Evolutionary conservation across 2,888 invertebrate genomes (phyloP).

Genomic region (Saturnia japonica): DNA sequence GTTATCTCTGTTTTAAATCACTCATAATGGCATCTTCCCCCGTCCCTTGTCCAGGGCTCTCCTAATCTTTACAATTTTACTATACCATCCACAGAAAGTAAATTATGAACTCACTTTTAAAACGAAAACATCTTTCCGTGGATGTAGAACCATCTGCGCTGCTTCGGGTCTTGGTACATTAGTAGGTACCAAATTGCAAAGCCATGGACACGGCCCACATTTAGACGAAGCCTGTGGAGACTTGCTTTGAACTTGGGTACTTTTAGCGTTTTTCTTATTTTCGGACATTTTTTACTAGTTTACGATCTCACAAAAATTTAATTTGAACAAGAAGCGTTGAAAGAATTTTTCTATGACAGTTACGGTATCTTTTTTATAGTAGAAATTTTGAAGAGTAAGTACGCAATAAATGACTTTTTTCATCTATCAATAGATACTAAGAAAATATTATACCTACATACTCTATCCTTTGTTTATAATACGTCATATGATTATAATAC

Average conservation of each 20-base stretch:
- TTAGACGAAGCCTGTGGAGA: conserved; percentile 23
- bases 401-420: neutral
- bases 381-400: neutral
- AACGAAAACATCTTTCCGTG: conserved; percentile 83
- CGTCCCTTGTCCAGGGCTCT: neutral
- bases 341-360: neutral
- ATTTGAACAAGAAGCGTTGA: neutral
- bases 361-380: neutral
- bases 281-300: conserved; percentile 13
- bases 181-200: conserved; percentile 56
- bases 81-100: neutral
- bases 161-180: conserved; percentile 58
- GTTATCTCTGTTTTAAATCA: too few species aligned
- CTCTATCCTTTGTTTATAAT: too few species aligned
- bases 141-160: conserved; percentile 76
- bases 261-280: conserved; percentile 33
- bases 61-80: neutral
- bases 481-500: too few species aligned
- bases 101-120: conserved; percentile 67
- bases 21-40: neutral
- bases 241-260: conserved; percentile 43
- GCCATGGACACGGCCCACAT: conserved; percentile 49
- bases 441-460: too few species aligned
- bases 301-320: neutral
- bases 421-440: neutral